Base-by-base conservation (phyloP, 2,888 invertebrate species). In the Aleiodes leptofemur region DNA sequence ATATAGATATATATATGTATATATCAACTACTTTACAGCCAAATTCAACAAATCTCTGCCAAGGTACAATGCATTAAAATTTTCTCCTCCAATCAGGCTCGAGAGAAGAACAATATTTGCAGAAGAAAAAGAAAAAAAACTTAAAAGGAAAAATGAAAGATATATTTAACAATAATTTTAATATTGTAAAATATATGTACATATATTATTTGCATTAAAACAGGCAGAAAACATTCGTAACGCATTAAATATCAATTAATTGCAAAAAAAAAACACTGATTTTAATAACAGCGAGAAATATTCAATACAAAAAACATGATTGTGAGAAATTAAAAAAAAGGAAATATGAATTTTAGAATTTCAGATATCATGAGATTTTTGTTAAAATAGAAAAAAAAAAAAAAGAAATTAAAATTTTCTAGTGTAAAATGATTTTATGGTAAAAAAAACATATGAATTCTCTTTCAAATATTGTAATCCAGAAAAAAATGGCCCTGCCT, bases 41-140 rank as follows among this genome's bases (percentile, higher is more conserved):
- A 87, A 88, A 88, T 86, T 88, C 85, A 88, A 88, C 88, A 87
- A 68, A 88, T 85, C 84, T 78, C 86, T 80, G 84, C 84, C 85
- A 84, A 87, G 84, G 83, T 85, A 81, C 87, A 84, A 87, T 83
- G 81, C 83, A 77, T 73, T 80, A 74, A 56, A 55, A 66, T 72
- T 79, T 57, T 72, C 34, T 74, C 72, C 34, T 43, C 50, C n/a
- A 69, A 53, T 74, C 64, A 56, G 68, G 43, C 66, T 73, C 72
- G 69, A 73, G 55, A 75, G 73, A 77, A 76, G 51, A 69, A 16
- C 14, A 34, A 31, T 29, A 61, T 14, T 38, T n/a, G 13, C 14
- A 75, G 57, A 78, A 72, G 64, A 71, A 50, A 23, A 68, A 73
- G 51, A 73, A 74, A 69, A 69, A 43, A 43, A 8, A 11, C 43